These are phyloP conservation scores for Lacanobia oleracea DNA, from an alignment of 2,888 invertebrate species.

Conservation along the genomic window DNA sequence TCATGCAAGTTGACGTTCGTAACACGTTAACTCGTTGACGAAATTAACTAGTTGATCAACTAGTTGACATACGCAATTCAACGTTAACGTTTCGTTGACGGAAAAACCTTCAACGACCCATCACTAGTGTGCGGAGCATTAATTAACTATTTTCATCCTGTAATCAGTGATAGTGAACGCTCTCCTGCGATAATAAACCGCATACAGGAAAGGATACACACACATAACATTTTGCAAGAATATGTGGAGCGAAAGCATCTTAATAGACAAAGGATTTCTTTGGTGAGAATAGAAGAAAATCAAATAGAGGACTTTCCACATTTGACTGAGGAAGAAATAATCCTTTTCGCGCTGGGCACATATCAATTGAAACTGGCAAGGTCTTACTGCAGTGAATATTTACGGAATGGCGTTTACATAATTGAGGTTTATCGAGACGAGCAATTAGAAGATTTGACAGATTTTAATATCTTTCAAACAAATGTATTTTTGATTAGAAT, in stretches of 20 bases:
- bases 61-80: too few relatives aligned
- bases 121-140: too few relatives aligned
- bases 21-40: too few relatives aligned
- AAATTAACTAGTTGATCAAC: too few relatives aligned
- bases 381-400: constrained; percentile 41
- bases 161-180: constrained; percentile 19
- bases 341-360: constrained; percentile 41
- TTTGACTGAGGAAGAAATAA: constrained; percentile 39
- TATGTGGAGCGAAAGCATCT: constrained; percentile 45
- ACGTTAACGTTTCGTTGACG: too few relatives aligned
- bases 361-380: constrained; percentile 43
- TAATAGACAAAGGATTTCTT: constrained; percentile 36
- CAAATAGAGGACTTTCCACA: constrained; percentile 39
- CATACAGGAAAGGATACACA: constrained; percentile 24
- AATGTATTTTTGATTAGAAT: constrained; percentile 26
- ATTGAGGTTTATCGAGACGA: constrained; percentile 31
- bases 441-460: constrained; percentile 26
- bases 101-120: too few relatives aligned
- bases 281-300: constrained; percentile 26
- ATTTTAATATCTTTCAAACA: constrained; percentile 27
- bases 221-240: constrained; percentile 37
- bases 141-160: constrained; percentile 26
- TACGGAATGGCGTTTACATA: constrained; percentile 25
- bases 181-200: constrained; percentile 36
- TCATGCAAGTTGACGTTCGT: too few relatives aligned